Evolutionary conservation across 2,113 vertebrate genomes (phyloP), one percentile per base, ranked within the genome.

Genomic region (Vanacampus margaritifer): DNA sequence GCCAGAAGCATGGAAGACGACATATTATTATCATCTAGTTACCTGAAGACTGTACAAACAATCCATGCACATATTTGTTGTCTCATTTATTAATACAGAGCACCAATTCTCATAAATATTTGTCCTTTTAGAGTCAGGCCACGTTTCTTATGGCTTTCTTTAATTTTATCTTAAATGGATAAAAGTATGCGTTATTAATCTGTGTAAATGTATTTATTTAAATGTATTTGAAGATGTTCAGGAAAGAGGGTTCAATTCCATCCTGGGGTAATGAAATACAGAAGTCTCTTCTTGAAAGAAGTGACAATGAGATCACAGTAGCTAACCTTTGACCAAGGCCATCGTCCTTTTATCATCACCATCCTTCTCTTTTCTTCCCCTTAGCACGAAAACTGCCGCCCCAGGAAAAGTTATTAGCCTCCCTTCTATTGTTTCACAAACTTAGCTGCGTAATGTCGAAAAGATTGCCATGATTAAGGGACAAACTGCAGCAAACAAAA

Each of bases 261-360:
- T 86, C 83, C 88, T 73, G 85, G 83, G 81, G 85, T 89, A 92
- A 93, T 90, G 89, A 92, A 93, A 93, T 87, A 91, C 84, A 88
- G 88, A 87, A 87, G 86, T 91, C 87, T 88, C 86, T 84, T 90
- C 87, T 80, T 88, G 81, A 86, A 89, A 90, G 86, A 62, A 14
- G 89, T 84, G 71, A 90, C 92, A 93, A 91, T 91, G 90, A 92
- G 92, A 93, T 92, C 92, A 93, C 88, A 93, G 90, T 76, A 69
- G 75, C 72, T 88, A 90, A 93, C 92, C 93, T 92, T 79, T 93
- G 91, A 93, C 92, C 91, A 67, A 84, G 84, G 87, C 86, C 90
- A 82, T 83, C 80, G 79, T 92, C 82, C 90, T 89, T 93, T 91
- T 91, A 89, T 91, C 88, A 88, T 86, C 86, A 62, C 80, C 56